Evolutionary conservation across 2,797 vertebrate genomes (phyloP), one percentile per base, ranked within the genome.

Genomic region (Protosalanx chinensis): DNA sequence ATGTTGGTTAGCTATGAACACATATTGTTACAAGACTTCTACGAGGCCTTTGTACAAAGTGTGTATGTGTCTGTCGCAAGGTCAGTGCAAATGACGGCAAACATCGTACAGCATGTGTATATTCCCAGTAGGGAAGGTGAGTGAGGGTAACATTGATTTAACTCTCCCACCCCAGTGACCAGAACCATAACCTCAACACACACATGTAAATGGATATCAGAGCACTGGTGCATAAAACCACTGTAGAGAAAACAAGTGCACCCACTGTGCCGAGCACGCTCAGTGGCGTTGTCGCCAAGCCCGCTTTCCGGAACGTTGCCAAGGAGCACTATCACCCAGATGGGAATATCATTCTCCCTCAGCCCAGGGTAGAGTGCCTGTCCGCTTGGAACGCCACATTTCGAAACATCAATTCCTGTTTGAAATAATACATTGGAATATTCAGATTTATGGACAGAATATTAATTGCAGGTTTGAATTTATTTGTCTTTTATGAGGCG

Each of bases 151-250:
- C 91, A 91, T 91, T 94, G 93, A 95, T 96, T 96, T 95, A 94
- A 95, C 93, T 91, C 91, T 88, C 88, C 81, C 88, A 89, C 87
- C 88, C 91, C 90, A 90, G 88, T 89, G 88, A 92, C 91, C 90
- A 88, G 77, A 86, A 86, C 86, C 81, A 79, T 91, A 92, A 87
- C 86, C 87, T 67, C 88, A 86, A 91, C 59, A 89, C 88, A 90
- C 90, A 91, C 90, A 92, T 92, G 92, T 84, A 94, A 93, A 94
- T 93, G 91, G 93, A 94, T 93, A 95, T 93, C 89, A 92, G 90
- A 91, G 88, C 91, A 91, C 83, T 89, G 93, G 95, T 95, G 94
- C 94, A 94, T 95, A 93, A 95, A 93, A 91, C 87, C 86, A 77
- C 88, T 87, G 91, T 84, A 88, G 91, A 93, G 93, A 96, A 95